Base-by-base conservation (phyloP, 1,140 invertebrate genomes). In the Notospermus geniculatus region DNA sequence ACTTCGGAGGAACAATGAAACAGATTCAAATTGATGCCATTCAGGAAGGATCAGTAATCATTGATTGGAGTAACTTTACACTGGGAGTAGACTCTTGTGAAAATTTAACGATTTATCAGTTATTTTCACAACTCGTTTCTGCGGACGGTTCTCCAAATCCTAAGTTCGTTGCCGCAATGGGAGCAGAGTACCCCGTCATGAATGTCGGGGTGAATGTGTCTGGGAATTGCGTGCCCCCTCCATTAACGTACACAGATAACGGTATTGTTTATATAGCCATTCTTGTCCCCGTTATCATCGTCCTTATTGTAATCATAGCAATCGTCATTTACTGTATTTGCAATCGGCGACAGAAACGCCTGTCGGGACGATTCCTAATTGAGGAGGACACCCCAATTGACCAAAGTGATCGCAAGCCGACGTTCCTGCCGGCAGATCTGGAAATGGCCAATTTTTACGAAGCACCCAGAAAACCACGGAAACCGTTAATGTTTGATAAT, bases 401-500 rank as follows among this genome's bases (percentile, higher is more conserved):
- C n/a, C 4, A n/a, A 23, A 19, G 9, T n/a, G 46, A 50, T 50
- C 46, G 46, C 25, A 50, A 50, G n/a, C 46, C 46, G 5, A n/a
- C n/a, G 46, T 50, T 50, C n/a, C 4, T 50, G 46, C 46, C 46
- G 46, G n/a, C n/a, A 19, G 46, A 50, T 50, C n/a, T 19, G 9
- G 46, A 50, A 9, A 19, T 27, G 19, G 5, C 46, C 4, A n/a
- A 27, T n/a, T 19, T 50, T 27, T 19, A 27, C 46, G 46, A 27
- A 9, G 46, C 46, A 19, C 46, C 46, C 5, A 23, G n/a, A 19
- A 50, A 50, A n/a, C 46, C 46, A 50, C 46, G 46, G 25, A 19
- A 27, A n/a, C 46, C 46, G 5, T n/a, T 50, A 23, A 50, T 27
- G n/a, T 50, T 50, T 50, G 46, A 50, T n/a, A 50, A 50, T n/a